Conservation (phyloP, 2,113 vertebrate species). For the Psittacus erithacus region DNA sequence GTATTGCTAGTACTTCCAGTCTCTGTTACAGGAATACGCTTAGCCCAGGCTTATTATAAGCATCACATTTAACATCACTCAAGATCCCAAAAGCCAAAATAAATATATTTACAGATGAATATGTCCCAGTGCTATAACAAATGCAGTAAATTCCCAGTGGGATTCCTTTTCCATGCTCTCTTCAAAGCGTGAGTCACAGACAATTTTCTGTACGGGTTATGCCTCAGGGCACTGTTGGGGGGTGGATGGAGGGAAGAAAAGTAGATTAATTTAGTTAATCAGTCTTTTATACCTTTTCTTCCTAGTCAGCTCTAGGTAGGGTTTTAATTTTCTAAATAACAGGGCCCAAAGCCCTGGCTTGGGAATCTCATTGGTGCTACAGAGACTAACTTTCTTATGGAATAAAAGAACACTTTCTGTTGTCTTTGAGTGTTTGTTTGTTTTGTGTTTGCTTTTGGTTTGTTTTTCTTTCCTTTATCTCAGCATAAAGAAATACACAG, state of each 20-base stretch:
- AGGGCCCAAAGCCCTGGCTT: constrained; percentile 3
- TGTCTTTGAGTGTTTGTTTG: not conserved
- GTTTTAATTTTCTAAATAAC: constrained; percentile 16
- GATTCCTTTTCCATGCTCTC: not conserved
- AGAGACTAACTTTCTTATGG: not conserved
- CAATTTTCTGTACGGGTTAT: not conserved
- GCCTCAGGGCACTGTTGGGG: constrained; percentile 35
- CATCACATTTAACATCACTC: not conserved
- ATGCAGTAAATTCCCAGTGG: not conserved
- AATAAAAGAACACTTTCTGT: not conserved
- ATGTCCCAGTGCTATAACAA: not conserved
- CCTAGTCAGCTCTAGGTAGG: not conserved
- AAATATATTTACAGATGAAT: not conserved
- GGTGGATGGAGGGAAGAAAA: not conserved
- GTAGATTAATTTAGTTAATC: not conserved
- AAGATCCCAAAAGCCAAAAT: not conserved
- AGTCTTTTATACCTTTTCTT: not conserved
- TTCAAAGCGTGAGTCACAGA: not conserved
- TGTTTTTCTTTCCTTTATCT: not conserved
- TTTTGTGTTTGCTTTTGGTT: not conserved
- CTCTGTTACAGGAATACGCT: not conserved
- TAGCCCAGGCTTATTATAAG: not conserved
- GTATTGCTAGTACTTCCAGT: not conserved
- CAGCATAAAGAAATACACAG: not conserved
- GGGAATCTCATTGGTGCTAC: not conserved